These are phyloP conservation scores for Biston stratarius DNA, from an alignment of 2,888 invertebrate species.

Conservation along the genomic window DNA sequence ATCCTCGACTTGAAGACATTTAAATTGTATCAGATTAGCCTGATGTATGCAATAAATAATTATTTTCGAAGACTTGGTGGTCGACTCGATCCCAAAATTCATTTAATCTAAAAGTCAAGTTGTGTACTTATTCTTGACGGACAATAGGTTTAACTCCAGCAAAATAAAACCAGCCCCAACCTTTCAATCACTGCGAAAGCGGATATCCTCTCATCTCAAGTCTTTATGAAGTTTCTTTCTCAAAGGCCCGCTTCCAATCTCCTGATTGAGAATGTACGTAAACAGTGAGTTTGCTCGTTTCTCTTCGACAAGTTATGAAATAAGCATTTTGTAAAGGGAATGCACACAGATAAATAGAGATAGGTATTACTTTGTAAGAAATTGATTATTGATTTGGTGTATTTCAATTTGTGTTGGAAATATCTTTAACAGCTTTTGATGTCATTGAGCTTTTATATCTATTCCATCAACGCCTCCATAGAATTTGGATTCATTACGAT, in stretches of 20 bases:
- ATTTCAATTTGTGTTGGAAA: background rate
- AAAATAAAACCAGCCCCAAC: slow-evolving; percentile 16
- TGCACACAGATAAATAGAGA: slow-evolving; percentile 3
- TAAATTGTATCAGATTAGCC: too few relatives aligned
- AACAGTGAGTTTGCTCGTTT: slow-evolving; percentile 18
- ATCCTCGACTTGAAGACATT: too few relatives aligned
- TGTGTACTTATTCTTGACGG: slow-evolving; percentile 5
- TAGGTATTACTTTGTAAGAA: slow-evolving; percentile 4
- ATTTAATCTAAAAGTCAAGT: slow-evolving; percentile 19
- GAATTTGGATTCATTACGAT: too few relatives aligned
- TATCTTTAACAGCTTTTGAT: too few relatives aligned
- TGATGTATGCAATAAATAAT: background rate
- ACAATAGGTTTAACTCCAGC: slow-evolving; percentile 11
- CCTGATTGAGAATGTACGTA: slow-evolving; percentile 33
- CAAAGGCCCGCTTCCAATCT: slow-evolving; percentile 38
- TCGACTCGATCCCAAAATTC: slow-evolving; percentile 10
- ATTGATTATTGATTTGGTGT: background rate
- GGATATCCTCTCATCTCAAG: slow-evolving; percentile 41
- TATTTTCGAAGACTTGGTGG: background rate
- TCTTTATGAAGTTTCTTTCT: slow-evolving; percentile 42
- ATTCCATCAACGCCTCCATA: too few relatives aligned
- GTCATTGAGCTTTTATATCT: too few relatives aligned
- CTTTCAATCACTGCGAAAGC: slow-evolving; percentile 38
- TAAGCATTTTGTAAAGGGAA: slow-evolving; percentile 19
- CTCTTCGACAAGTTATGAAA: slow-evolving; percentile 21